Evolutionary conservation across 1,140 invertebrate species (phyloP), one percentile per base, ranked within the genome.

Genomic region (Calosoma granatense): DNA sequence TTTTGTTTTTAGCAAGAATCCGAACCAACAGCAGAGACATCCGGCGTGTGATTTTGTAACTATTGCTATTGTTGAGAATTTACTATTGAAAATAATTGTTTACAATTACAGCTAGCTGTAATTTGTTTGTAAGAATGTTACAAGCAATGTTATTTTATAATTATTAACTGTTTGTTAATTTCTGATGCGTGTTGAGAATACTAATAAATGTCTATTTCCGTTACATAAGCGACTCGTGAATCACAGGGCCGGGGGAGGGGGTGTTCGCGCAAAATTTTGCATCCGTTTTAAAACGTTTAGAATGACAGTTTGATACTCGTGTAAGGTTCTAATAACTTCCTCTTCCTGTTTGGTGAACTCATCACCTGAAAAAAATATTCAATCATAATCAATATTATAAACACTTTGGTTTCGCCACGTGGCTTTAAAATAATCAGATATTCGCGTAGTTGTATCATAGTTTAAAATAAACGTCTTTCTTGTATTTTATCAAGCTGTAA

Each of bases 391-490:
- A 36, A 36, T 47, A 12, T 30, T 36, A 61, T 57, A 30, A 64
- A n/a, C n/a, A n/a, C n/a, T n/a, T n/a, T n/a, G n/a, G n/a, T n/a
- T n/a, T n/a, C n/a, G n/a, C n/a, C n/a, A n/a, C n/a, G n/a, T n/a
- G n/a, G n/a, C n/a, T n/a, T n/a, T n/a, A n/a, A n/a, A n/a, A n/a
- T n/a, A n/a, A n/a, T n/a, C n/a, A n/a, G n/a, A n/a, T n/a, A n/a
- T n/a, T n/a, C n/a, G n/a, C n/a, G n/a, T n/a, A 63, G 63, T 61
- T 59, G 21, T 73, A 70, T 53, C 72, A 70, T 60, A 80, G 77
- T 66, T 67, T 72, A 22, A 78, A 76, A 54, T 80, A 82, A 65
- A 93, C 95, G 1, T 90, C 90, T 20, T 85, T n/a, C n/a, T n/a
- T n/a, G n/a, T n/a, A n/a, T n/a, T n/a, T n/a, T n/a, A n/a, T n/a